These are phyloP conservation scores for Gymnoscopelus microlampas DNA, from an alignment of 2,797 vertebrate genomes.

Conservation along the genomic window DNA sequence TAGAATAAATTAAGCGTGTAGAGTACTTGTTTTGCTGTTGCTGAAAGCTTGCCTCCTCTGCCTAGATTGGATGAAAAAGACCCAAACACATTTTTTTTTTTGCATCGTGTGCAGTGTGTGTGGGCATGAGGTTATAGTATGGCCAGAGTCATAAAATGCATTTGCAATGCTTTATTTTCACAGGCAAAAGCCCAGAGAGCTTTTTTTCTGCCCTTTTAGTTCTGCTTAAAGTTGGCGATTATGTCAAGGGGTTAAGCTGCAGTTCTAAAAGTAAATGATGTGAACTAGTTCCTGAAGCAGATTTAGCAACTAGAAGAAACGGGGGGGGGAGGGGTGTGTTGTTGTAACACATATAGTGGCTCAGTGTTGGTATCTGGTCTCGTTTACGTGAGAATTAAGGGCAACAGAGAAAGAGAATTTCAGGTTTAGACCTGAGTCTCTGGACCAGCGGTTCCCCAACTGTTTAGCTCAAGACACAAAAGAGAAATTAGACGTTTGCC, in stretches of 20 bases:
- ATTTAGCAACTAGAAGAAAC: conserved; percentile 1
- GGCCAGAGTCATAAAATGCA: neutral
- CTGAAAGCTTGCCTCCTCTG: no score
- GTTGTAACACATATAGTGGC: neutral
- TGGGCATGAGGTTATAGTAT: conserved; percentile 48
- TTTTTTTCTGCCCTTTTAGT: conserved; percentile 19
- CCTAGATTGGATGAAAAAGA: no score
- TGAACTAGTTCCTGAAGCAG: neutral
- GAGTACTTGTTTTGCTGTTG: no score
- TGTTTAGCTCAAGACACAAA: no score
- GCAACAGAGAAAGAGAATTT: neutral
- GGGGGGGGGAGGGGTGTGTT: neutral
- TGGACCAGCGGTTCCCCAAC: neutral
- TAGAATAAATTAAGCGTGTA: no score
- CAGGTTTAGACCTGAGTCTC: neutral
- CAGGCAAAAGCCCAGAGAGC: conserved; percentile 1
- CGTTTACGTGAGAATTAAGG: neutral
- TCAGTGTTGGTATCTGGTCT: neutral
- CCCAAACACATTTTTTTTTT: no score
- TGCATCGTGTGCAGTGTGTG: conserved; percentile 61
- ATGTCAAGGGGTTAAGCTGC: conserved; percentile 6
- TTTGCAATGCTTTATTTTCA: no score
- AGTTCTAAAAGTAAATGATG: neutral
- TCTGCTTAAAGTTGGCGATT: neutral
- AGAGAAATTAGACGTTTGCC: no score